phyloP scores from a whole-genome alignment of 1,140 invertebrate genomes.

The Tachypleus tridentatus region DNA sequence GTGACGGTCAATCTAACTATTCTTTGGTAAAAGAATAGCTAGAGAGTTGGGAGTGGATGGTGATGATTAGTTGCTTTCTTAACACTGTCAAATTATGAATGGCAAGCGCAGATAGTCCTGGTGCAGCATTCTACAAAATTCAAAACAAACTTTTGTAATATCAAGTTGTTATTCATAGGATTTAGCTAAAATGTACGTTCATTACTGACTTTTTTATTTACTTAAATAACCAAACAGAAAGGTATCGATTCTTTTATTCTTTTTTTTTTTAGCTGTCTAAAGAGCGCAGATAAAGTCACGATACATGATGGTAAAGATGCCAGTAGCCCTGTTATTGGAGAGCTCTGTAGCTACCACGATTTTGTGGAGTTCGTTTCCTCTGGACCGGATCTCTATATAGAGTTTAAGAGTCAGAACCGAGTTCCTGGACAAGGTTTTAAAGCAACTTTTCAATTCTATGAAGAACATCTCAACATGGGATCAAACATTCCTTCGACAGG shows the following conservation, averaged over 20 bases:
- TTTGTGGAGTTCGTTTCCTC: slow-evolving; percentile 66
- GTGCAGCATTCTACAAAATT: too few species aligned
- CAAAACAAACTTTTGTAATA: too few species aligned
- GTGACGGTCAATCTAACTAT: too few species aligned
- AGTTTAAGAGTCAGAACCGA: slow-evolving; percentile 68
- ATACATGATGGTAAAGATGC: slow-evolving; percentile 57
- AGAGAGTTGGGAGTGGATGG: too few species aligned
- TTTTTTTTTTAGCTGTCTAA: slow-evolving; percentile 49
- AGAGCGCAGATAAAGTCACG: slow-evolving; percentile 64
- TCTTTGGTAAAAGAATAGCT: too few species aligned
- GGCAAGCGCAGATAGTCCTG: too few species aligned
- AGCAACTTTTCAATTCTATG: slow-evolving; percentile 58
- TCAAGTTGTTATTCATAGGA: too few species aligned
- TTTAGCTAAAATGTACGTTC: too few species aligned
- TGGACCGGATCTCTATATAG: slow-evolving; percentile 59
- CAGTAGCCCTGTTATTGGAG: slow-evolving; percentile 52
- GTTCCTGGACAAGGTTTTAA: slow-evolving; percentile 72
- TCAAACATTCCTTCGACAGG: background rate
- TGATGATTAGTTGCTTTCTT: too few species aligned
- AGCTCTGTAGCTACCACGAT: slow-evolving; percentile 62
- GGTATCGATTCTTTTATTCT: background rate
- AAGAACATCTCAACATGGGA: slow-evolving; percentile 2
- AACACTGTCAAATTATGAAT: too few species aligned
- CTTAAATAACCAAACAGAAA: too few species aligned
- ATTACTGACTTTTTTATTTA: too few species aligned